Base-by-base conservation (phyloP, 2,113 vertebrate species). In the Tautogolabrus adspersus region DNA sequence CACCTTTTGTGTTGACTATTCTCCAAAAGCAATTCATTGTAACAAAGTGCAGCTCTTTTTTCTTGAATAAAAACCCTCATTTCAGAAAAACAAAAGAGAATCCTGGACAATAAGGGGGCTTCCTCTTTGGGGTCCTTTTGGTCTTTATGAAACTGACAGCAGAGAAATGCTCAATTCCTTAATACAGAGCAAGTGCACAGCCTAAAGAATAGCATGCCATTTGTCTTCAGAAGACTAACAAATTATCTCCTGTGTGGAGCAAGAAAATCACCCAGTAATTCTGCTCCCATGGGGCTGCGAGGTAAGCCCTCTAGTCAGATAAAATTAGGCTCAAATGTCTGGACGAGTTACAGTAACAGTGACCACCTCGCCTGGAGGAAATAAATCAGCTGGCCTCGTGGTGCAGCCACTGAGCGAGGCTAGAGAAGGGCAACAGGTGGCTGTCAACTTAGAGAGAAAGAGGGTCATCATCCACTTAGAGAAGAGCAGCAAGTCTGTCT, bases 261-360 rank as follows among this genome's bases (percentile, higher is more conserved):
- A 67, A 62, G 72, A 73, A 81, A 82, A 87, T 82, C 64, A 75
- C 58, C 38, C 54, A 54, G 88, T 91, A 86, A 89, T 79, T 83
- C 85, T 74, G 57, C 57, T 46, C 76, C 82, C 64, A 46, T 56
- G 67, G 82, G 85, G 60, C 74, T 66, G 44, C 30, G 26, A 77
- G 81, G 82, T 91, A 84, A 90, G 74, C 85, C 71, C 79, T 68
- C 71, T 10, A 75, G 90, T 88, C 91, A 78, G 87, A 90, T 87
- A 65, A 77, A 89, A 89, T 93, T 85, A 92, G 88, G 78, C 82
- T 91, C 83, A 90, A 87, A 85, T 82, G 91, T 89, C 90, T 87
- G 80, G 74, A 87, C 69, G 66, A 83, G 80, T 85, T 86, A 84
- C 89, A 85, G 86, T 81, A 84, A 87, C 84, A 60, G 76, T 83